Evolutionary conservation across 2,797 vertebrate species (phyloP).

Genomic region (Enteromius trimaculatus): DNA sequence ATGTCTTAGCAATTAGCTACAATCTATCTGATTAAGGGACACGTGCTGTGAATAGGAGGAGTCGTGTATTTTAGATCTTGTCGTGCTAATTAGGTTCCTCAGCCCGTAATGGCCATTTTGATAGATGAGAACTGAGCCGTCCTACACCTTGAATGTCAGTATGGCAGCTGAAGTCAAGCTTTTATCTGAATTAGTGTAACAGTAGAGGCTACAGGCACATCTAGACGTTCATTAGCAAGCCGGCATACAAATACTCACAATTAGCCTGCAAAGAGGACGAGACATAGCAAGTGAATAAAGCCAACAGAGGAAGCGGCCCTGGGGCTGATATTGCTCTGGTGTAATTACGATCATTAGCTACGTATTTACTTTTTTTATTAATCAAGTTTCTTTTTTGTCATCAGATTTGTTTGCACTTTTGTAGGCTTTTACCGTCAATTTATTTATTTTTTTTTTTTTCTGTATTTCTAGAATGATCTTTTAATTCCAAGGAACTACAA

Average conservation of each 20-base stretch:
- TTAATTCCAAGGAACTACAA: constrained; percentile 18
- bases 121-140: constrained; percentile 78
- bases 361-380: constrained; percentile 43
- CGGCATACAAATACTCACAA: constrained; percentile 63
- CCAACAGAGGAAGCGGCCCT: constrained; percentile 15
- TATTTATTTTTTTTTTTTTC: background rate
- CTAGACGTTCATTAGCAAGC: constrained; percentile 62
- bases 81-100: constrained; percentile 80
- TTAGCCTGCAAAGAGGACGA: constrained; percentile 55
- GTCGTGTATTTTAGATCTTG: constrained; percentile 79
- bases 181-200: constrained; percentile 72
- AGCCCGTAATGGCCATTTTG: constrained; percentile 81
- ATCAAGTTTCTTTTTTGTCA: constrained; percentile 26
- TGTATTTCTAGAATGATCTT: constrained; percentile 22
- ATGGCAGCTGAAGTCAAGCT: constrained; percentile 74
- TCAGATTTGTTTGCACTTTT: constrained; percentile 36
- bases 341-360: constrained; percentile 46
- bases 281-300: constrained; percentile 34
- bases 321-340: constrained; percentile 31
- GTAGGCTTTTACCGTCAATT: background rate
- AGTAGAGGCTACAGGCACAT: constrained; percentile 60
- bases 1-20: constrained; percentile 87
- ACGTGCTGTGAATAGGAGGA: constrained; percentile 77
- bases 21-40: constrained; percentile 91
- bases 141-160: constrained; percentile 75